Evolutionary conservation across 2,113 vertebrate genomes (phyloP).

Genomic region (Platycercus adscitus): DNA sequence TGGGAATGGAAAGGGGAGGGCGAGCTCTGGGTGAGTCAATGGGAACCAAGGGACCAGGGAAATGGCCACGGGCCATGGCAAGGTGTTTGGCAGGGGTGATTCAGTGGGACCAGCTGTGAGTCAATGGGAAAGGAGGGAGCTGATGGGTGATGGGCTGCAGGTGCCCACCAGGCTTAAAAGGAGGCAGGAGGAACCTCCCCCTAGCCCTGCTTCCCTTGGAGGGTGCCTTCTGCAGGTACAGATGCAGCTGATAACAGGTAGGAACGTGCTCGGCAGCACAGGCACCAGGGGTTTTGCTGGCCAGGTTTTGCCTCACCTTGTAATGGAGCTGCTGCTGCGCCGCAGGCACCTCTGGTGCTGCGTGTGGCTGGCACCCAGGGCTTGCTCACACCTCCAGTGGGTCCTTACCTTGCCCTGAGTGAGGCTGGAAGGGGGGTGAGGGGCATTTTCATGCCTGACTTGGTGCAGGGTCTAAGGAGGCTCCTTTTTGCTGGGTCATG

Average conservation of each 20-base stretch:
- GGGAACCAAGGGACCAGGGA: not conserved
- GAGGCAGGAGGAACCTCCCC: not conserved
- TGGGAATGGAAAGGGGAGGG: not conserved
- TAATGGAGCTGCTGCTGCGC: not conserved
- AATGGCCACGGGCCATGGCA: not conserved
- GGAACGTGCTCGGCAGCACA: not conserved
- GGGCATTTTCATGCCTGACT: rapidly evolving
- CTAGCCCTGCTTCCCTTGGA: rapidly evolving
- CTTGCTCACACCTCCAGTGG: rapidly evolving
- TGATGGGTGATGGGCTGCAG: not conserved
- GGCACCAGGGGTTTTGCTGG: not conserved
- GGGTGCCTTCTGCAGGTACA: not conserved
- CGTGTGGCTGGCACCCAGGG: not conserved
- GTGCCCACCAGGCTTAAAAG: not conserved
- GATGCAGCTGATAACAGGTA: not conserved
- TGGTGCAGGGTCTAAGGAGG: not conserved
- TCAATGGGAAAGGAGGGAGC: not conserved
- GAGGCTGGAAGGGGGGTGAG: rapidly evolving
- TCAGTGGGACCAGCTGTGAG: not conserved
- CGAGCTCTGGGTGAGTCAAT: not conserved
- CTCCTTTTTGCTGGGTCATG: not conserved
- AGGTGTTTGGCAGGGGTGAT: not conserved
- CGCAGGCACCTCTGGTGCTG: not conserved
- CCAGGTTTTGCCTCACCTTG: not conserved
- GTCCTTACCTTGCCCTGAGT: rapidly evolving